phyloP scores from a whole-genome alignment of 2,113 vertebrate genomes.

The Callorhinus ursinus region DNA sequence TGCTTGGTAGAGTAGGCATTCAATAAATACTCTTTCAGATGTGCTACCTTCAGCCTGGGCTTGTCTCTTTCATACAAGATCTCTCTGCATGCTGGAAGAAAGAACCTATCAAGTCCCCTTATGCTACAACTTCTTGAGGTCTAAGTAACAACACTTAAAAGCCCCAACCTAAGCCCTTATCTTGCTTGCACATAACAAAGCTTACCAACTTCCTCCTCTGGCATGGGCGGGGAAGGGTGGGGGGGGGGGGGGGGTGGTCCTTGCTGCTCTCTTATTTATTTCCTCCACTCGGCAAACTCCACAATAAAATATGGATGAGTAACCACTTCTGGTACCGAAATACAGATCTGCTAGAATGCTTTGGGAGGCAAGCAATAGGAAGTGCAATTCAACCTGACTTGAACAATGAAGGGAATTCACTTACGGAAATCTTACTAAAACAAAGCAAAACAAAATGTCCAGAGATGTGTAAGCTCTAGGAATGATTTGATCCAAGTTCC shows the following conservation, averaged over 20 bases:
- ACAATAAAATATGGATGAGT: not conserved
- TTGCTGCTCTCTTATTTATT: not conserved
- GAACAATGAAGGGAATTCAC: not conserved
- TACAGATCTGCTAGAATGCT: not conserved
- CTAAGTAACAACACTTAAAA: not conserved
- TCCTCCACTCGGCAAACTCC: not conserved
- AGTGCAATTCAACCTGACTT: not conserved
- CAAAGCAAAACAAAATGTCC: not conserved
- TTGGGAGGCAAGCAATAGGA: not conserved
- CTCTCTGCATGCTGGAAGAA: not conserved
- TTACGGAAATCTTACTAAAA: not conserved
- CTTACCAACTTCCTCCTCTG: not conserved
- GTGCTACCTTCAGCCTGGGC: not conserved
- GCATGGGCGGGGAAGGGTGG: not conserved
- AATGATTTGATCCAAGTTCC: not conserved
- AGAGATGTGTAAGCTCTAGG: not conserved
- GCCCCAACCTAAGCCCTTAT: not conserved
- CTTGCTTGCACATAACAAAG: not conserved
- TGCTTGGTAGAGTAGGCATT: not conserved
- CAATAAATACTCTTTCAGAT: not conserved
- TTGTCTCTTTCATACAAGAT: not conserved
- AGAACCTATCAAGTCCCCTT: accelerated
- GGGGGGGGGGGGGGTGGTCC: accelerated
- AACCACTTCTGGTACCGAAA: not conserved
- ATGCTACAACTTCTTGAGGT: not conserved